phyloP scores from a whole-genome alignment of 2,113 vertebrate genomes.

The Cranoglanis bouderius region DNA sequence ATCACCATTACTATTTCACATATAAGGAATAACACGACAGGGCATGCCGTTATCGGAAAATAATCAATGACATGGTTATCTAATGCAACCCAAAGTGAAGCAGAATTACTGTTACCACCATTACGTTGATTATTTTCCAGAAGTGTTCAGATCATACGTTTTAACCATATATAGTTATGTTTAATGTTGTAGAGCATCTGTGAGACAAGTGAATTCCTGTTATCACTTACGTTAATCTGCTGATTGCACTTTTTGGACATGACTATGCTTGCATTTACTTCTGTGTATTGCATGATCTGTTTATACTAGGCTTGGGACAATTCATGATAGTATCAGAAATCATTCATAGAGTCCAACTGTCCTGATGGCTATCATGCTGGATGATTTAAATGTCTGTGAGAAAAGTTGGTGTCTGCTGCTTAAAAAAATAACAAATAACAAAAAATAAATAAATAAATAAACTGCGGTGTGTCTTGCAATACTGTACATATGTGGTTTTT shows the following conservation, averaged over 20 bases:
- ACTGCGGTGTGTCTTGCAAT: not conserved
- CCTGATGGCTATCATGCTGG: not conserved
- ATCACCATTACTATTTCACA: not conserved
- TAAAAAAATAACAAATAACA: not conserved
- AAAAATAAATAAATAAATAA: too few relatives aligned
- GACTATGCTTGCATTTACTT: not conserved
- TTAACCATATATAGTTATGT: not conserved
- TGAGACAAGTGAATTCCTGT: not conserved
- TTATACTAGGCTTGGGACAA: too few relatives aligned
- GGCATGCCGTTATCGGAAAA: not conserved
- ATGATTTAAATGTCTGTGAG: not conserved
- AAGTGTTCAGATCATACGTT: not conserved
- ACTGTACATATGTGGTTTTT: not conserved
- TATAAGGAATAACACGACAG: not conserved
- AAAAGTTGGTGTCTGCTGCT: not conserved
- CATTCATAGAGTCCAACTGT: not conserved
- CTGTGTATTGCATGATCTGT: too few relatives aligned
- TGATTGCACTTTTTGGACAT: not conserved
- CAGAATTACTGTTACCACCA: not conserved
- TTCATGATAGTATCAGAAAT: not conserved
- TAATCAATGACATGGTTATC: not conserved
- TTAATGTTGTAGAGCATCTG: not conserved
- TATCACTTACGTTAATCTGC: too few relatives aligned
- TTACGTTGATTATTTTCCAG: not conserved
- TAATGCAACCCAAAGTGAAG: not conserved